Evolutionary conservation across 2,888 invertebrate genomes (phyloP).

Genomic region (Aplocera efformata): DNA sequence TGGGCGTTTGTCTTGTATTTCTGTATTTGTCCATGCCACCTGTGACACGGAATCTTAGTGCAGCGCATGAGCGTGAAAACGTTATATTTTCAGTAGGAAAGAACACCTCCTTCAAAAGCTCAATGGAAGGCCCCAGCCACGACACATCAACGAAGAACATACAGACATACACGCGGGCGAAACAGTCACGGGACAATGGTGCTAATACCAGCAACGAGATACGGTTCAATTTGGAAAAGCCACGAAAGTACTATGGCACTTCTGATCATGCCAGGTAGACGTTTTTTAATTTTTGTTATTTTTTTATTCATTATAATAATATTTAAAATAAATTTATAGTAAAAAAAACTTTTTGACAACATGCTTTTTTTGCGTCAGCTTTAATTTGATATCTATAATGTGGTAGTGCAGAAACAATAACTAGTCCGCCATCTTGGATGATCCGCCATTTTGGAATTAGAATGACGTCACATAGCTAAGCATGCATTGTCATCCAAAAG

Average conservation of each 20-base stretch:
- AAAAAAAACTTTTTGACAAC: too few relatives aligned
- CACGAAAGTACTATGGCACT: neutral
- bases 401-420: too few relatives aligned
- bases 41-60: too few relatives aligned
- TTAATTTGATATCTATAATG: too few relatives aligned
- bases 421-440: too few relatives aligned
- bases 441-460: too few relatives aligned
- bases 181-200: conserved; percentile 1
- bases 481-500: too few relatives aligned
- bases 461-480: too few relatives aligned
- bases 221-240: conserved; percentile 3
- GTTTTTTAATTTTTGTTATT: neutral
- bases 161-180: conserved; percentile 27
- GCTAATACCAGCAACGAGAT: conserved; percentile 1
- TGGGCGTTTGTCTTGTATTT: too few relatives aligned
- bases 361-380: too few relatives aligned
- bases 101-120: neutral
- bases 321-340: neutral
- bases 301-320: neutral
- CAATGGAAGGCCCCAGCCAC: conserved; percentile 2
- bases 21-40: too few relatives aligned
- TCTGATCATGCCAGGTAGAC: conserved; percentile 4
- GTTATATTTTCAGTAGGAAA: conserved; percentile 5
- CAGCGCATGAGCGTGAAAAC: too few relatives aligned
- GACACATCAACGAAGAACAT: conserved; percentile 22